These are phyloP conservation scores for Sterna hirundo DNA, from an alignment of 2,113 vertebrate species.

Conservation along the genomic window DNA sequence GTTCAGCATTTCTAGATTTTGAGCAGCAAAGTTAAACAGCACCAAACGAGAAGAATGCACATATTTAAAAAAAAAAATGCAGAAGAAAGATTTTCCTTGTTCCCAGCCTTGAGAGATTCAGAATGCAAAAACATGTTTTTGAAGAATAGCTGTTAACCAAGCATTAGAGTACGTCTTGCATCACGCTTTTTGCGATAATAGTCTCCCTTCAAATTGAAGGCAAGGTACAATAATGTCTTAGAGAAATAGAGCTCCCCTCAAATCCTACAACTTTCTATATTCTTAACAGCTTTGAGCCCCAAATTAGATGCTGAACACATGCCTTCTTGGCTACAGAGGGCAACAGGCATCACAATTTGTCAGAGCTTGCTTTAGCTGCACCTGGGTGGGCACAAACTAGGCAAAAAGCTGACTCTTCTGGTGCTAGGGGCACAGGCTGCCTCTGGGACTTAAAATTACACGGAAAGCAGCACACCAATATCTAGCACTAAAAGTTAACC, in stretches of 20 bases:
- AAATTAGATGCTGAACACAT: not conserved
- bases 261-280: not conserved
- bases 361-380: not conserved
- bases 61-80: rapidly evolving
- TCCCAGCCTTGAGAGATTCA: not conserved
- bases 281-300: not conserved
- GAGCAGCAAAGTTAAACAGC: not conserved
- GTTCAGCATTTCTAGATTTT: not conserved
- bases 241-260: not conserved
- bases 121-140: not conserved
- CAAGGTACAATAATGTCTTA: not conserved
- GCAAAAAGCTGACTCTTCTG: not conserved
- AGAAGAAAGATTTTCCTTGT: not conserved
- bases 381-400: not conserved
- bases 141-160: not conserved
- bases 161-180: not conserved
- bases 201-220: constrained; percentile 12
- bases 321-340: not conserved
- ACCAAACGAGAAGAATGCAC: not conserved
- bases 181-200: not conserved
- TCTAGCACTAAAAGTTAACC: not conserved
- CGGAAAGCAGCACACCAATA: not conserved
- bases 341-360: not conserved
- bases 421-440: not conserved
- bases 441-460: not conserved